Conservation (phyloP, 2,113 vertebrate genomes). For the Amphilophus citrinellus region DNA sequence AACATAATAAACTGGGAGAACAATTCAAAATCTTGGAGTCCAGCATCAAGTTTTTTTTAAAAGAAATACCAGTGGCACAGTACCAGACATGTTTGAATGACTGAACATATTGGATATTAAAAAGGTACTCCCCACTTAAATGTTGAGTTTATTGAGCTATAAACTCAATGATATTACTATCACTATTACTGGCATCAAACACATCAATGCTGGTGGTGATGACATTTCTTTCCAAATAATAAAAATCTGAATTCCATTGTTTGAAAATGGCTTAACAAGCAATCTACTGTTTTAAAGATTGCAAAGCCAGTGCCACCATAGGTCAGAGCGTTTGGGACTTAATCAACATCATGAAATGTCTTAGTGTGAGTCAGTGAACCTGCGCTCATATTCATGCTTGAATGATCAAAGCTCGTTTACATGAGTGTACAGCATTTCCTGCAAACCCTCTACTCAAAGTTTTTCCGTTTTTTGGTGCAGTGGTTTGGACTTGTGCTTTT, state of each 20-base stretch:
- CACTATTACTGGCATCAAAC: conserved; percentile 17
- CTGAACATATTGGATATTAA: conserved; percentile 18
- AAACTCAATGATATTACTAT: conserved; percentile 13
- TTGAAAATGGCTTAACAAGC: background rate
- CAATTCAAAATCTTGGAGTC: background rate
- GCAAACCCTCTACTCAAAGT: background rate
- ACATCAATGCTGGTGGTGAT: background rate
- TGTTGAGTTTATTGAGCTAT: conserved; percentile 19
- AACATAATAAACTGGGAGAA: conserved; percentile 1
- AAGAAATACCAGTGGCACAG: background rate
- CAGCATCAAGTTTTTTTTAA: background rate
- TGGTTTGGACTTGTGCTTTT: conserved; percentile 1
- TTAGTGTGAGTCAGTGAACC: background rate
- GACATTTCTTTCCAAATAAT: conserved; percentile 22
- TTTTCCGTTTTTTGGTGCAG: conserved; percentile 4
- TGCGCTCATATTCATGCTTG: background rate
- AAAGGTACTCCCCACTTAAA: conserved; percentile 12
- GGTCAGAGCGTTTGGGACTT: background rate
- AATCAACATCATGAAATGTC: background rate
- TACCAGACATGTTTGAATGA: conserved; percentile 2
- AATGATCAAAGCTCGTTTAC: background rate
- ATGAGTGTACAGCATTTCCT: background rate
- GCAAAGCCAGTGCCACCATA: background rate
- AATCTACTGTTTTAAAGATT: conserved; percentile 5
- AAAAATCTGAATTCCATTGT: conserved; percentile 4